Evolutionary conservation across 2,888 invertebrate genomes (phyloP).

Genomic region (Sylvicola cinctus): DNA sequence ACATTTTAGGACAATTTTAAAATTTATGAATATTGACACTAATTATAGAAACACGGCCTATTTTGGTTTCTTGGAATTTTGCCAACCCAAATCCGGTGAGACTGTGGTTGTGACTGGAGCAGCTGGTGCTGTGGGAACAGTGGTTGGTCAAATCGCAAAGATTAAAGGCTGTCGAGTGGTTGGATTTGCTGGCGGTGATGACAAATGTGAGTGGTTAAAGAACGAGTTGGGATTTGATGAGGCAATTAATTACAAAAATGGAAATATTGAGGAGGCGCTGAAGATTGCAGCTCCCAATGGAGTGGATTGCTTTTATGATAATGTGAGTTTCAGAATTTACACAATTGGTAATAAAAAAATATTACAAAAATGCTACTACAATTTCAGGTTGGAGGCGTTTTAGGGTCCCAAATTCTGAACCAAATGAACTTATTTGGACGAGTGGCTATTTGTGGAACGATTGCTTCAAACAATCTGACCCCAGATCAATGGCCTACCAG

Average conservation of each 20-base stretch:
- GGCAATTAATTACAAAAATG: constrained; percentile 51
- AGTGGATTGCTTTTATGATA: constrained; percentile 58
- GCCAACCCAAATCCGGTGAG: constrained; percentile 48
- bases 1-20: constrained; percentile 1
- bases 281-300: constrained; percentile 43
- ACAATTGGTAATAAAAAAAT: too few relatives aligned
- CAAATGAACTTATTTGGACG: constrained; percentile 3
- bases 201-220: constrained; percentile 45
- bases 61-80: constrained; percentile 50
- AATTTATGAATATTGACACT: background rate
- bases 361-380: background rate
- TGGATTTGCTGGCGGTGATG: constrained; percentile 48
- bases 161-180: constrained; percentile 46
- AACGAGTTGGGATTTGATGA: constrained; percentile 41
- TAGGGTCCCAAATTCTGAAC: background rate
- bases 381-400: constrained; percentile 2
- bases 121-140: constrained; percentile 57
- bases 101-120: constrained; percentile 52
- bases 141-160: constrained; percentile 63
- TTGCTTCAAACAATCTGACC: background rate
- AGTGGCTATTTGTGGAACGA: constrained; percentile 1
- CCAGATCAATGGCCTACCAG: background rate
- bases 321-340: too few relatives aligned
- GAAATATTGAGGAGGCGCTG: constrained; percentile 30
- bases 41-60: constrained; percentile 43